Evolutionary conservation across 2,888 invertebrate species (phyloP).

Genomic region (Athalia rosae): DNA sequence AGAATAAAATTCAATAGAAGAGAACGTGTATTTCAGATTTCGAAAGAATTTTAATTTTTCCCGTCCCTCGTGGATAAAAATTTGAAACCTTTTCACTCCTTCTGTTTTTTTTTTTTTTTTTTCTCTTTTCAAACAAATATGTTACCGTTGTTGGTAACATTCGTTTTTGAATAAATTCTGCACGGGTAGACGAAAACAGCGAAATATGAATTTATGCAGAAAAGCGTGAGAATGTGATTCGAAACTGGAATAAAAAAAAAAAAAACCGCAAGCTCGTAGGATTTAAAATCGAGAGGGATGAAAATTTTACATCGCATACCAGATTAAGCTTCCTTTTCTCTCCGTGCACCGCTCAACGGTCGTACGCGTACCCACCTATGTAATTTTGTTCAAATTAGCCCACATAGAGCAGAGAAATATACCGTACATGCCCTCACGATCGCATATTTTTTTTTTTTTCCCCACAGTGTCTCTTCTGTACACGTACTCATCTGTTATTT

Average conservation of each 20-base stretch:
- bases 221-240: neutral
- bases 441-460: neutral
- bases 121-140: no score
- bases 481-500: conserved; percentile 7
- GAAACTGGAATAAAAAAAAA: neutral
- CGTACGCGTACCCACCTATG: neutral
- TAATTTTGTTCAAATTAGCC: conserved; percentile 24
- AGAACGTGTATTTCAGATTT: no score
- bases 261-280: conserved; percentile 3
- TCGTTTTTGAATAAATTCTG: no score
- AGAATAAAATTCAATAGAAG: no score
- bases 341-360: neutral
- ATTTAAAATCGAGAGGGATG: neutral
- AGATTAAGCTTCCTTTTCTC: neutral
- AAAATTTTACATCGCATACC: conserved; percentile 12
- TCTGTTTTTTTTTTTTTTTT: no score
- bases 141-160: no score
- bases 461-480: neutral
- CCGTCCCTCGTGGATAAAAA: no score
- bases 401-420: neutral
- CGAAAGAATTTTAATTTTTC: no score
- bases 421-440: no score
- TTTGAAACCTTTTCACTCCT: no score
- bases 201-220: neutral
- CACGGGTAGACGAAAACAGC: neutral